Base-by-base conservation (phyloP, 2,797 vertebrate species). In the Hyperoplus lanceolatus region DNA sequence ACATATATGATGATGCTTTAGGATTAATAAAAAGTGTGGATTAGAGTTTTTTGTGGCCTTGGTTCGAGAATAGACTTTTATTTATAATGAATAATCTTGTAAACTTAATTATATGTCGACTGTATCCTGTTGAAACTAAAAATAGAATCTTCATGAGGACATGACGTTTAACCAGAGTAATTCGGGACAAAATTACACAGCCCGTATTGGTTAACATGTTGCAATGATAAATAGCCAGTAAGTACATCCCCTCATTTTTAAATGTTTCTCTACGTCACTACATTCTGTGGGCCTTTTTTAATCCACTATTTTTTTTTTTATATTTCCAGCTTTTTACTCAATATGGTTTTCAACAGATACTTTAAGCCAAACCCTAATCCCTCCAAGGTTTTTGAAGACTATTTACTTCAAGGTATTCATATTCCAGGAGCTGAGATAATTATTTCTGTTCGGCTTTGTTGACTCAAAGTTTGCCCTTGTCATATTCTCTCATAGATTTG, bases 1-100 rank as follows among this genome's bases (percentile, higher is more conserved):
- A 84, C 62, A 69, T 74, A 60, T 57, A 45, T 41, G 12, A 70
- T 64, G n/a, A 45, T 70, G 54, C 15, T 42, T 41, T 49, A 61
- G 42, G 66, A 54, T 75, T 70, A n/a, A 68, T 80, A 59, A 73
- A 79, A 16, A 61, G 41, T 73, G 70, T 75, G 71, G 29, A 61
- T 71, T 13, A 10, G n/a, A 8, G 6, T 69, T 53, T 60, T 69
- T 5, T 57, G 51, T 7, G 12, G 48, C 4, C 29, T 16, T 13
- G 13, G 62, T 77, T 73, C n/a, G 58, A n/a, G 8, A 60, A 69
- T 70, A 11, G 21, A 8, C 21, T 53, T 8, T 66, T 42, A 58
- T 72, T 29, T 43, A 51, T 53, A 6, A 46, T 48, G 41, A 67
- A 21, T 55, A 36, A 13, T 15, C 9, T 5, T 70, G n/a, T 56